Conservation (phyloP, 2,113 vertebrate species). For the Gavialis gangeticus region DNA sequence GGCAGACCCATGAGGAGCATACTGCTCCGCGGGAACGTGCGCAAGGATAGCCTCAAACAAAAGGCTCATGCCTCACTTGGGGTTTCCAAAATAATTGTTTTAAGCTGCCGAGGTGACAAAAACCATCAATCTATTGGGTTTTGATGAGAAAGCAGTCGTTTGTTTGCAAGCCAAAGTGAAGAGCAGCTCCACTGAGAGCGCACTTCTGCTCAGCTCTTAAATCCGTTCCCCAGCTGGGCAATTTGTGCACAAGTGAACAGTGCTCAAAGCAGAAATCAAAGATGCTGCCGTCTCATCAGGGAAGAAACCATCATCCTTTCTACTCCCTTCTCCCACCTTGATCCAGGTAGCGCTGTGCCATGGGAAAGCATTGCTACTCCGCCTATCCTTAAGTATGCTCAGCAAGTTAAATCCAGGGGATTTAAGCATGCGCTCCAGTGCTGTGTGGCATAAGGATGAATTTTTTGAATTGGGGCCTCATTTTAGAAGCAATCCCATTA, state of each 20-base stretch:
- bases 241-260: background rate
- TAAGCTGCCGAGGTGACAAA: background rate
- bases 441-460: background rate
- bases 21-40: slow-evolving; percentile 62
- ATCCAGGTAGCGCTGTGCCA: no score
- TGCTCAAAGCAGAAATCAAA: background rate
- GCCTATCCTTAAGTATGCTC: no score
- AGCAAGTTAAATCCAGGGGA: background rate
- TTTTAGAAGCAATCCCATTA: background rate
- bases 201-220: background rate
- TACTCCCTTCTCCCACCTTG: rapidly evolving
- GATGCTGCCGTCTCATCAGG: rapidly evolving
- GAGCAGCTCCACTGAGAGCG: slow-evolving; percentile 23
- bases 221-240: slow-evolving; percentile 29
- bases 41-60: slow-evolving; percentile 15
- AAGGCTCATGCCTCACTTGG: slow-evolving; percentile 58
- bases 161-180: slow-evolving; percentile 56
- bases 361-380: background rate
- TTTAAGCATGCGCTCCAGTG: background rate
- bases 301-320: background rate
- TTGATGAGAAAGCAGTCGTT: slow-evolving; percentile 24
- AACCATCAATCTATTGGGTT: background rate
- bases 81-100: background rate
- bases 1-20: background rate
- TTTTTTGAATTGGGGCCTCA: background rate